Base-by-base conservation (phyloP, 2,888 invertebrate species). In the Euproctis similis region DNA sequence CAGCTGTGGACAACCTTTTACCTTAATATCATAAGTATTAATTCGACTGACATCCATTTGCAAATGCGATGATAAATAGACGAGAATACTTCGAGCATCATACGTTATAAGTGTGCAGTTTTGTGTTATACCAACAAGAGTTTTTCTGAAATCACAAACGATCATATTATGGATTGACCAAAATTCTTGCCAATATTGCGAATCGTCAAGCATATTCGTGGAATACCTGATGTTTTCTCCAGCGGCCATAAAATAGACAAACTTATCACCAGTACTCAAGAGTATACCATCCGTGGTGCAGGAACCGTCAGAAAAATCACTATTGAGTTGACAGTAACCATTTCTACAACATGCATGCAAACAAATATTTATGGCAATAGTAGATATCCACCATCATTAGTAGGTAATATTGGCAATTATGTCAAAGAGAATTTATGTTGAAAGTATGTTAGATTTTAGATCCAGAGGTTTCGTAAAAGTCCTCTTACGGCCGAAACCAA, bases 241-340 rank as follows among this genome's bases (percentile, higher is more conserved):
- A 26, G 23, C 16, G 9, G 42, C 46, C 36, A 66, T 60, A 20
- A 69, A 52, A 32, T 49, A 68, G 30, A 55, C 76, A 40, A 60
- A 73, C 14, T 34, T 37, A 8, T 67, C 57, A 12, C 59, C 41
- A 12, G 54, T 26, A 30, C 40, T 29, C 19, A 82, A 32, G 39
- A 82, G 45, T 12, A 84, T 24, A 6, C 73, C 75, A 22, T 64
- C 64, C n/a, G 69, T 48, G n/a, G 42, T 26, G 27, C 74, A 70
- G 3, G 36, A 24, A 7, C 59, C 65, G 33, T 72, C 73, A 3
- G 67, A 68, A 36, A 66, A 53, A 1, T 67, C 68, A 12, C 44
- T 46, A 38, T 76, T 78, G 8, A 82, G 49, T 41, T 84, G 81
- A 38, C 60, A 66, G 46, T 65, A 78, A 8, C 73, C 76, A 41